Evolutionary conservation across 2,113 vertebrate species (phyloP).

Genomic region (Suricata suricatta): DNA sequence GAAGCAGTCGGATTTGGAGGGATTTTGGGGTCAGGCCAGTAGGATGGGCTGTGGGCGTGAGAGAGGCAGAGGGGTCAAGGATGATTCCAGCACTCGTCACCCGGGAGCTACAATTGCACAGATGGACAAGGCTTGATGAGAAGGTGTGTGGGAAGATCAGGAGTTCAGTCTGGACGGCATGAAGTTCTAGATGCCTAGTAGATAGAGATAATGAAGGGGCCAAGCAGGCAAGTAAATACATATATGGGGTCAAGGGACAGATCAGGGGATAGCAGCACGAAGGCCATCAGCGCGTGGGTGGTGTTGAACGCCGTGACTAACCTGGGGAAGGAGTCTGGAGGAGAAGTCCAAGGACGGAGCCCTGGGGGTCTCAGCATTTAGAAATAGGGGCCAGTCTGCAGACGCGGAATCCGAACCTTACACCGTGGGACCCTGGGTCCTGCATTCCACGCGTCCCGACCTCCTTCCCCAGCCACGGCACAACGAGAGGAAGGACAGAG

Average conservation of each 20-base stretch:
- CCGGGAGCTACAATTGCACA: neutral
- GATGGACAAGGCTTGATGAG: neutral
- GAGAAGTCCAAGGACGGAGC: neutral
- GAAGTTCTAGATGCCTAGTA: neutral
- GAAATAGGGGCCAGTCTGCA: neutral
- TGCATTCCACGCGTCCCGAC: neutral
- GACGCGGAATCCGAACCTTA: neutral
- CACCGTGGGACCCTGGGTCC: neutral
- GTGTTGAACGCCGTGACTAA: neutral
- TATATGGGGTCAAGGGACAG: neutral
- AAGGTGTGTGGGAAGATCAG: neutral
- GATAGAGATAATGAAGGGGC: neutral
- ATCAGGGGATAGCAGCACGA: accelerated
- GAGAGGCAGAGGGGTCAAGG: neutral
- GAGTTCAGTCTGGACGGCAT: neutral
- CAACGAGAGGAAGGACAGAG: neutral
- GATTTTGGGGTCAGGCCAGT: neutral
- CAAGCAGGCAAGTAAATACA: accelerated
- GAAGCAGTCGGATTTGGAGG: neutral
- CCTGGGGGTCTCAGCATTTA: neutral
- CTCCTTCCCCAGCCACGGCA: neutral
- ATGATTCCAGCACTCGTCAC: accelerated
- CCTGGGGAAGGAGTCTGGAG: neutral
- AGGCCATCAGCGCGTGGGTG: neutral
- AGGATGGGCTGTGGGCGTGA: neutral